Percentiles rank a stretch among this genome's conserved stretches.
These are phyloP conservation scores for Pocillopora meandrina DNA, from an alignment of 92 coral and sea anemone species.

Conservation along the genomic window DNA sequence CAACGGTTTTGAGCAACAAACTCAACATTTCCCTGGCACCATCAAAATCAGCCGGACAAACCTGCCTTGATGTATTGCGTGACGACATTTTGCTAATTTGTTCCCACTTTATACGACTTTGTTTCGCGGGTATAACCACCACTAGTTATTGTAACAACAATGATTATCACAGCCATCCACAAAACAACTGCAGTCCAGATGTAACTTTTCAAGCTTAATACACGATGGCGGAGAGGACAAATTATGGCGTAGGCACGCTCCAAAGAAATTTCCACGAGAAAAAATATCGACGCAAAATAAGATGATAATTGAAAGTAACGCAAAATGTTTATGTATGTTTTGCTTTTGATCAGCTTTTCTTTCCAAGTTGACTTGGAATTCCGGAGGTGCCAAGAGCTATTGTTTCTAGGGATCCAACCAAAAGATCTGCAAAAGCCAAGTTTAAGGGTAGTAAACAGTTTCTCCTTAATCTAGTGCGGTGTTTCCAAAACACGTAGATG, in stretches of 20 bases:
- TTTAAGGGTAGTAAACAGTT: not conserved
- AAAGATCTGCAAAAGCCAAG: slow-evolving; percentile 6
- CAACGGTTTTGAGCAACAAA: no score
- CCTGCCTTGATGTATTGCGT: no score
- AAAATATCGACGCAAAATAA: slow-evolving; percentile 7
- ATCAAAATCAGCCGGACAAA: no score
- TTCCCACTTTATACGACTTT: no score
- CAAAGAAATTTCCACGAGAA: not conserved
- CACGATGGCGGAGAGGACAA: slow-evolving; percentile 9
- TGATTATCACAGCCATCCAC: not conserved
- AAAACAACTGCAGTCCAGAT: not conserved
- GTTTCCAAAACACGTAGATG: not conserved
- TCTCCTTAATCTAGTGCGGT: not conserved
- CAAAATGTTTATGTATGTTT: no score
- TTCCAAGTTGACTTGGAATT: not conserved
- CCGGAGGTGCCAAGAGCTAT: not conserved
- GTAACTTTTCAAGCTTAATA: not conserved
- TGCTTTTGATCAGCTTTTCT: no score
- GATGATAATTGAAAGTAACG: not conserved
- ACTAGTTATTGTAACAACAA: not conserved
- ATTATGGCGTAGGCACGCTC: slow-evolving; percentile 7
- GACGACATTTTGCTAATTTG: no score
- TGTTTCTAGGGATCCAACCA: not conserved
- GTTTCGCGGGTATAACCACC: no score
- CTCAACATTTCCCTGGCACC: no score